phyloP scores from a whole-genome alignment of 2,113 vertebrate species.

The Nothobranchius kuhntae region DNA sequence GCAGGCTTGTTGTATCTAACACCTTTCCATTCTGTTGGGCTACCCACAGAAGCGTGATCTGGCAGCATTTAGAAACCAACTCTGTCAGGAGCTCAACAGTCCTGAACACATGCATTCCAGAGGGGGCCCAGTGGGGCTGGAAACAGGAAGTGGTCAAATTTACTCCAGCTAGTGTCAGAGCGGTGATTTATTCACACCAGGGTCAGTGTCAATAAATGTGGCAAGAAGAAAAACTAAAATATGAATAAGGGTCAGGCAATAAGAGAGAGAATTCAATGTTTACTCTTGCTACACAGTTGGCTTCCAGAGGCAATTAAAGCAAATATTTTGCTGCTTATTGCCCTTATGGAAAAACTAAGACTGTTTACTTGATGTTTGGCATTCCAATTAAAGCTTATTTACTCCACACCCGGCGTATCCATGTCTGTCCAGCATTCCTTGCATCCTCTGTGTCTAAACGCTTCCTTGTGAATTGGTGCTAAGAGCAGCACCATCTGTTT shows the following conservation, averaged over 20 bases:
- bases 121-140: conserved; percentile 71
- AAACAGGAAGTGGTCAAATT: conserved; percentile 77
- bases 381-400: conserved; percentile 58
- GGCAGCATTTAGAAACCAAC: conserved; percentile 72
- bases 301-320: not conserved
- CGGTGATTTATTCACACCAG: conserved; percentile 65
- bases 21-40: conserved; percentile 55
- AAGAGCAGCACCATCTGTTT: conserved; percentile 63
- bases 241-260: not conserved
- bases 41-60: conserved; percentile 58
- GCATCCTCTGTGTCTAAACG: conserved; percentile 47
- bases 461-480: conserved; percentile 39
- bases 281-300: conserved; percentile 13
- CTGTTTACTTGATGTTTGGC: conserved; percentile 47
- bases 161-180: conserved; percentile 70
- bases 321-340: conserved; percentile 25
- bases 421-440: conserved; percentile 50
- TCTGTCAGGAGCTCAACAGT: conserved; percentile 59
- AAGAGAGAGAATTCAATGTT: conserved; percentile 27
- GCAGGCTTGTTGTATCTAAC: conserved; percentile 24
- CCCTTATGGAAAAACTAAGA: conserved; percentile 14
- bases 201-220: conserved; percentile 74
- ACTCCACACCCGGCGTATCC: conserved; percentile 45
- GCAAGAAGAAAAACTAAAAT: conserved; percentile 43
- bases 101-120: conserved; percentile 73